Percentiles rank a stretch among this genome's conserved stretches.
phyloP scores from a whole-genome alignment of 2,888 invertebrate species.

The Dexiosoma caninum region DNA sequence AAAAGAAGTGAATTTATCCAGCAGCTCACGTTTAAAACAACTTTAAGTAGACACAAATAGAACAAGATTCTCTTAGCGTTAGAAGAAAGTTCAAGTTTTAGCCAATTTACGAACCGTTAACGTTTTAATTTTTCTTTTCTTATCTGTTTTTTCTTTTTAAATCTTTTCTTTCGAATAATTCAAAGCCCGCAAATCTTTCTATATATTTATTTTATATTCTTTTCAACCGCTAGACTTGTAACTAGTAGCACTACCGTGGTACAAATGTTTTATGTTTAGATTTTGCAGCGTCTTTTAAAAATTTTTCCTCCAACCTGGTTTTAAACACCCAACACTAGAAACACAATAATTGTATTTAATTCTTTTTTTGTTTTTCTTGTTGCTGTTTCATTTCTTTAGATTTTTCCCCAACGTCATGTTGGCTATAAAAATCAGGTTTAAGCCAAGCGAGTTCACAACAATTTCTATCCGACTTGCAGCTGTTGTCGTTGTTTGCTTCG shows the following conservation, averaged over 20 bases:
- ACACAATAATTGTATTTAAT: slow-evolving; percentile 30
- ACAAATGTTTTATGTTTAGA: slow-evolving; percentile 77
- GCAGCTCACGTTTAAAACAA: slow-evolving; percentile 49
- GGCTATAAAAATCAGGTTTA: slow-evolving; percentile 48
- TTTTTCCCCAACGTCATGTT: slow-evolving; percentile 61
- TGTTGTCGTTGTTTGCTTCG: slow-evolving; percentile 16
- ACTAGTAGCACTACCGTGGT: slow-evolving; percentile 75
- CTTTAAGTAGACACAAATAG: slow-evolving; percentile 22
- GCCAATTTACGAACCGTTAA: slow-evolving; percentile 62
- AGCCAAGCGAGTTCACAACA: slow-evolving; percentile 13
- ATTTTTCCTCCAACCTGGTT: slow-evolving; percentile 69
- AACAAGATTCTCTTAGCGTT: slow-evolving; percentile 53
- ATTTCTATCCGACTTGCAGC: slow-evolving; percentile 26
- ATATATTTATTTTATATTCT: background rate
- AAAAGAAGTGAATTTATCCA: slow-evolving; percentile 27
- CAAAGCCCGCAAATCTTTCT: slow-evolving; percentile 32
- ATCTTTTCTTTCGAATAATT: slow-evolving; percentile 31
- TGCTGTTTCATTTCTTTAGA: slow-evolving; percentile 54
- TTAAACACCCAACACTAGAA: slow-evolving; percentile 51
- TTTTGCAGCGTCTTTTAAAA: slow-evolving; percentile 78
- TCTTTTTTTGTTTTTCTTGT: slow-evolving; percentile 24
- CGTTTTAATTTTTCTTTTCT: slow-evolving; percentile 39
- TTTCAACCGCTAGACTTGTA: slow-evolving; percentile 72
- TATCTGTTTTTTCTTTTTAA: slow-evolving; percentile 42
- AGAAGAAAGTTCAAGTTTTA: slow-evolving; percentile 61